Evolutionary conservation across 2,888 invertebrate genomes (phyloP).

Genomic region (Latrodectus elegans): DNA sequence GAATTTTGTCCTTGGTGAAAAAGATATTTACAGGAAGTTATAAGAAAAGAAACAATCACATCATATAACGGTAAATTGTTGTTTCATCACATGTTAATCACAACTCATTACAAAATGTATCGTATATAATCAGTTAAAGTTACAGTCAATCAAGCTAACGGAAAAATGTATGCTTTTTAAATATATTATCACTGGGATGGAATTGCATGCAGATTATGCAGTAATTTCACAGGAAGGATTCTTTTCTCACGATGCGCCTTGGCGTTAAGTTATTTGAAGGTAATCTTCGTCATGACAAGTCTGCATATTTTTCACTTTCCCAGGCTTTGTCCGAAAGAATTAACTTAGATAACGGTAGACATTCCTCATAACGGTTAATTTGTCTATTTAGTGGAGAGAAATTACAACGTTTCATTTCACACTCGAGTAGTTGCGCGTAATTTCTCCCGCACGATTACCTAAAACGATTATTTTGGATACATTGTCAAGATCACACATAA

Average conservation of each 20-base stretch:
- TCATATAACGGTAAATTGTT: too few species aligned
- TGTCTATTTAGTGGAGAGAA: neutral
- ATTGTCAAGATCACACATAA: too few species aligned
- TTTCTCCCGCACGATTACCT: neutral
- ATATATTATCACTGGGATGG: neutral
- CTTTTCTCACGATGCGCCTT: conserved; percentile 48
- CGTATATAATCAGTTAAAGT: too few species aligned
- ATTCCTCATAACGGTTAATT: conserved; percentile 65
- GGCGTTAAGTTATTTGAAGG: conserved; percentile 66
- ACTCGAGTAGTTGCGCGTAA: neutral
- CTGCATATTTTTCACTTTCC: conserved; percentile 3
- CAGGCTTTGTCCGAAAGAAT: conserved; percentile 34
- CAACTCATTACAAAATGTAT: too few species aligned
- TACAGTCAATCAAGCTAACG: neutral
- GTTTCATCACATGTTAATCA: too few species aligned
- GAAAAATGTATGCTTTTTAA: neutral
- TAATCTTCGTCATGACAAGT: conserved; percentile 31
- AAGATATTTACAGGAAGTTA: too few species aligned
- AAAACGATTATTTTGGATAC: neutral
- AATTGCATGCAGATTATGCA: conserved; percentile 1
- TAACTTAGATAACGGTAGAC: conserved; percentile 25
- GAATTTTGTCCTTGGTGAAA: too few species aligned
- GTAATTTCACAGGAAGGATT: neutral
- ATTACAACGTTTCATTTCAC: neutral
- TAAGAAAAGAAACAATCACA: too few species aligned